Evolutionary conservation across 2,888 invertebrate genomes (phyloP).

Genomic region (Melipona bicolor): DNA sequence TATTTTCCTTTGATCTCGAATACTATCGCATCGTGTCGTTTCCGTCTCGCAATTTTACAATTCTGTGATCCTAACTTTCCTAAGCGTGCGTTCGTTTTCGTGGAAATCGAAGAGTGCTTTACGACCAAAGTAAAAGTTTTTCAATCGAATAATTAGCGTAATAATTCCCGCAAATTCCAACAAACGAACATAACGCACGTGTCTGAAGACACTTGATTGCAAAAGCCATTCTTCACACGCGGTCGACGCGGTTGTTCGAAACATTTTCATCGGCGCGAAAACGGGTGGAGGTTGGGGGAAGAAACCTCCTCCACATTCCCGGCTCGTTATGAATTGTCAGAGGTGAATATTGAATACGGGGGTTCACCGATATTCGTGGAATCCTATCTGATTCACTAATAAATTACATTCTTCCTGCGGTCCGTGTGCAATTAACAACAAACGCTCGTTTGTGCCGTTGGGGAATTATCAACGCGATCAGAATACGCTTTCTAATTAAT

Average conservation of each 20-base stretch:
- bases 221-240: neutral
- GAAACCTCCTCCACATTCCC: neutral
- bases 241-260: neutral
- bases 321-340: constrained; percentile 20
- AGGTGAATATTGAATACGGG: constrained; percentile 18
- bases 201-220: neutral
- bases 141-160: neutral
- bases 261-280: neutral
- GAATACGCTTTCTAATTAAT: constrained; percentile 40
- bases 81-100: too few species aligned
- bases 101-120: neutral
- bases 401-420: constrained; percentile 3
- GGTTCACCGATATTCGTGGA: constrained; percentile 8
- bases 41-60: too few species aligned
- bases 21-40: too few species aligned
- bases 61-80: too few species aligned
- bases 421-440: constrained; percentile 25
- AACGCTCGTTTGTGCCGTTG: constrained; percentile 12
- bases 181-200: neutral
- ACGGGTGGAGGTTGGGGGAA: neutral
- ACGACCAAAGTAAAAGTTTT: neutral
- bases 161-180: neutral
- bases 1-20: too few species aligned
- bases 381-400: constrained; percentile 4
- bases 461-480: constrained; percentile 17